A percentile compares a stretch with the other conserved stretches of the same genome.
Evolutionary conservation across 2,888 invertebrate genomes (phyloP).

Genomic region (Drosophila mercatorum): DNA sequence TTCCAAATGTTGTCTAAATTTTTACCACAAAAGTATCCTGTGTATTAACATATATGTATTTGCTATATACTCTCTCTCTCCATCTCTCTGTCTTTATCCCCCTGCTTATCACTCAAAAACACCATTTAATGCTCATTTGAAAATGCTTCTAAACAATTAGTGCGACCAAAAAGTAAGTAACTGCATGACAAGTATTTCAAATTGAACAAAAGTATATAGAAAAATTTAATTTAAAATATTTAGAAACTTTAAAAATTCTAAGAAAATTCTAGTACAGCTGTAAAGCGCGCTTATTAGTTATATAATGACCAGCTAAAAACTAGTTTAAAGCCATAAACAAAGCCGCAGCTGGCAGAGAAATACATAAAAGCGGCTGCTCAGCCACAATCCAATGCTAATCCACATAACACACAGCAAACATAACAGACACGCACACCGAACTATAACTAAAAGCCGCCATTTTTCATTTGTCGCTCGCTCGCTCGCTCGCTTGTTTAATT

Average conservation of each 20-base stretch:
- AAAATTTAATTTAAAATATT: too few relatives aligned
- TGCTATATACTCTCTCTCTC: conserved; percentile 24
- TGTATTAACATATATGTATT: conserved; percentile 32
- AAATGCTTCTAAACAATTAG: conserved; percentile 59
- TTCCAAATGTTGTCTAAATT: not conserved
- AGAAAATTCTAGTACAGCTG: not conserved
- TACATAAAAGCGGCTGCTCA: conserved; percentile 26
- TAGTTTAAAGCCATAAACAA: conserved; percentile 31
- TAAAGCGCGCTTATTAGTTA: conserved; percentile 16
- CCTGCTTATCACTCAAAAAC: conserved; percentile 33
- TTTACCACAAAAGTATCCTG: not conserved
- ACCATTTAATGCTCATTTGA: conserved; percentile 35
- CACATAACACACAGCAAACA: conserved; percentile 26
- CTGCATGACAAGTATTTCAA: conserved; percentile 35
- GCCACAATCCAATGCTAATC: conserved; percentile 49
- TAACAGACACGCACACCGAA: conserved; percentile 15
- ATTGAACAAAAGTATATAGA: not conserved
- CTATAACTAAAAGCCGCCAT: conserved; percentile 64
- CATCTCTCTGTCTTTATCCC: conserved; percentile 10
- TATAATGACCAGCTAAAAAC: conserved; percentile 34
- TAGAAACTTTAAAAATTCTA: not conserved
- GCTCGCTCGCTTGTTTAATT: conserved; percentile 65
- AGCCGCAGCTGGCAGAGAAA: conserved; percentile 38
- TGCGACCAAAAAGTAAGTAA: conserved; percentile 83
- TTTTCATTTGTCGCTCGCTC: conserved; percentile 63